These are phyloP conservation scores for Microtus oregoni DNA, from an alignment of 2,113 vertebrate genomes.

Conservation along the genomic window DNA sequence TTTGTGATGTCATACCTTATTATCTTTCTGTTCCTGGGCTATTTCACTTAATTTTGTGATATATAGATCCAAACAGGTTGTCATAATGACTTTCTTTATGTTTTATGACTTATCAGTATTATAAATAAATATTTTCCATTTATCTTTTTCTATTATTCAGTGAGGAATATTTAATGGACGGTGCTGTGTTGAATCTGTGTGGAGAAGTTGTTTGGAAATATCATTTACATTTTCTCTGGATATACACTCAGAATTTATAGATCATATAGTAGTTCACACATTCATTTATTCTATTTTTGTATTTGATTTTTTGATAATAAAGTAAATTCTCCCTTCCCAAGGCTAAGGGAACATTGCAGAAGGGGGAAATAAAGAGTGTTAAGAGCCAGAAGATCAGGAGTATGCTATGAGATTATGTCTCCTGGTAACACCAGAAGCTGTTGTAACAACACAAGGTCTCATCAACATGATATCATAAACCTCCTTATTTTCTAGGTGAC, in stretches of 20 bases:
- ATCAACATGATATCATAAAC: neutral
- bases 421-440: neutral
- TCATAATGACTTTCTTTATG: neutral
- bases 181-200: neutral
- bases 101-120: neutral
- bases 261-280: rapidly evolving
- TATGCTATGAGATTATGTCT: neutral
- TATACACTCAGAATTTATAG: neutral
- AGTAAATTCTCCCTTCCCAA: neutral
- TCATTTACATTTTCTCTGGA: neutral
- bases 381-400: neutral
- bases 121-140: too few relatives aligned
- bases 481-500: neutral
- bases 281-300: neutral
- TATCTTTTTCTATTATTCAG: too few relatives aligned
- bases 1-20: rapidly evolving
- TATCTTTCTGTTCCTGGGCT: neutral
- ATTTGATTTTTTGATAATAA: neutral
- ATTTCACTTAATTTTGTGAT: neutral
- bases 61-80: neutral
- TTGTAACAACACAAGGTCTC: neutral
- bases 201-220: neutral
- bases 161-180: neutral
- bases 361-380: neutral
- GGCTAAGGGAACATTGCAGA: neutral